phyloP scores from a whole-genome alignment of 1,140 invertebrate genomes.

The Asbolus verrucosus region DNA sequence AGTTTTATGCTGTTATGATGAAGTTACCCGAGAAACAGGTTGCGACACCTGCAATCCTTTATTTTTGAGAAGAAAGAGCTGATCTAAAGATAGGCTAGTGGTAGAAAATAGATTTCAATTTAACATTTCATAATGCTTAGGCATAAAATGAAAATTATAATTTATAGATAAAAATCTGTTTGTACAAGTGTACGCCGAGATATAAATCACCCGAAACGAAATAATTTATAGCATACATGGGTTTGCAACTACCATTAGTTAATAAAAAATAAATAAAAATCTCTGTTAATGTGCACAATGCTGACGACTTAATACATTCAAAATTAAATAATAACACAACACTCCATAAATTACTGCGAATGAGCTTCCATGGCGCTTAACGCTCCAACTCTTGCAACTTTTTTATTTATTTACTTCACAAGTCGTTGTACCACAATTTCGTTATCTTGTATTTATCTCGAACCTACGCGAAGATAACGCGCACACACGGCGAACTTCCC shows the following conservation, averaged over 20 bases:
- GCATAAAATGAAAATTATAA: too few relatives aligned
- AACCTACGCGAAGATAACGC: slow-evolving; percentile 5
- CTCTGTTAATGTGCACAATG: background rate
- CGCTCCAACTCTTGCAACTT: background rate
- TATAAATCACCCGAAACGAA: too few relatives aligned
- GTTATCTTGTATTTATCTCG: slow-evolving; percentile 16
- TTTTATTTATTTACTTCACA: slow-evolving; percentile 29
- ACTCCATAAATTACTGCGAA: background rate
- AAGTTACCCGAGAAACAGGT: too few relatives aligned
- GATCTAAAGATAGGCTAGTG: too few relatives aligned
- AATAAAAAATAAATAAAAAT: background rate
- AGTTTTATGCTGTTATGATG: too few relatives aligned
- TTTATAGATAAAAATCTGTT: too few relatives aligned
- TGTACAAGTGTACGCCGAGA: too few relatives aligned
- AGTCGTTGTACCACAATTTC: slow-evolving; percentile 26
- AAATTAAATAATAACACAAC: slow-evolving; percentile 8
- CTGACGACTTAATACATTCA: background rate
- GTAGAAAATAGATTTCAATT: too few relatives aligned
- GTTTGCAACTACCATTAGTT: background rate
- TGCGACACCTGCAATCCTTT: too few relatives aligned
- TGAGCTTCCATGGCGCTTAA: slow-evolving; percentile 11
- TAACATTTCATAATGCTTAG: too few relatives aligned
- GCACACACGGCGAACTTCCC: background rate
- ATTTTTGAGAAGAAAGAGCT: too few relatives aligned
- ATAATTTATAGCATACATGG: too few relatives aligned